Base-by-base conservation (phyloP, 2,888 invertebrate genomes). In the Parapristionchus giblindavisi region DNA sequence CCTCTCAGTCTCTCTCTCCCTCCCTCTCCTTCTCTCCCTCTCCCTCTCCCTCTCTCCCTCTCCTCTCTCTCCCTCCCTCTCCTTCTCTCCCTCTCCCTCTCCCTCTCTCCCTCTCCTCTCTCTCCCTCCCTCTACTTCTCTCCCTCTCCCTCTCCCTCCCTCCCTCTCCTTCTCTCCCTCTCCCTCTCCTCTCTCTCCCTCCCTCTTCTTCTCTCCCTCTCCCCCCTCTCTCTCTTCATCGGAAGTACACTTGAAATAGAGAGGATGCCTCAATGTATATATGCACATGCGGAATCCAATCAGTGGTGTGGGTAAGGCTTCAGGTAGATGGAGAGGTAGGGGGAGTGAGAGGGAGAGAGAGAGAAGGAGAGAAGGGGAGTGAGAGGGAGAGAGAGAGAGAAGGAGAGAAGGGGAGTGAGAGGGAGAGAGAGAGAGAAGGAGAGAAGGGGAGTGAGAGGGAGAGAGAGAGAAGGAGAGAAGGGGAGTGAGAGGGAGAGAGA, bases 401-500 rank as follows among this genome's bases (percentile, higher is more conserved):
- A 17, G 61, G 27, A 38, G 1, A 73, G 8, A 36, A 43, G 11
- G 54, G n/a, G 54, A 54, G 52, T 36, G 48, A 52, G 63, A 29
- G n/a, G n/a, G 27, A 65, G 29, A 27, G 34, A 32, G 34, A 65
- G 24, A 29, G 14, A 24, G 24, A 36, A 34, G 34, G n/a, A 34
- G 8, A 29, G 29, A 11, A 32, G 58, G 34, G 21, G n/a, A 34
- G 34, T 27, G 43, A 40, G 27, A 60, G 56, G n/a, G 24, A 65
- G 63, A 52, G 36, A 4, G 43, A 32, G 24, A 43, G n/a, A 58
- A 36, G 29, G 56, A 32, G 56, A 32, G 56, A 72, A 34, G 34
- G 58, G 27, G 54, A 54, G 34, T 40, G 74, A 24, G 51, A n/a
- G 27, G 54, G 52, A 34, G 63, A 74, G 63, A 65, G 11, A 48